These are phyloP conservation scores for Halcyon smyrnensis DNA, from an alignment of 2,797 vertebrate species.

Conservation along the genomic window DNA sequence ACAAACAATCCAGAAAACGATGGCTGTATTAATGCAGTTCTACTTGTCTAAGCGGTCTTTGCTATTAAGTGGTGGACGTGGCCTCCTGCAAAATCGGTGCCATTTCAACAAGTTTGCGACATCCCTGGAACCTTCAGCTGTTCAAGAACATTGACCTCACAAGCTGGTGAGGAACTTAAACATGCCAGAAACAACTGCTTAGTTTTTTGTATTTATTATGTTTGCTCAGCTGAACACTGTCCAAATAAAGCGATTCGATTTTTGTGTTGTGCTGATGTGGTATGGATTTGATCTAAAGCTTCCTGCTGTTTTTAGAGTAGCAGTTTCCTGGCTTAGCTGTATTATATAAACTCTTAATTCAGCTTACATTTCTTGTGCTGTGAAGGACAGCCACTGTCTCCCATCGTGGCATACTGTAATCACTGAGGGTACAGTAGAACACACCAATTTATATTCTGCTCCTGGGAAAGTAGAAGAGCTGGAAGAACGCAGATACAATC, in stretches of 20 bases:
- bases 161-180: background rate
- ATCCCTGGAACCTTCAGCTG: background rate
- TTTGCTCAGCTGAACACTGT: background rate
- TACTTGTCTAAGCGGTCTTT: constrained; percentile 84
- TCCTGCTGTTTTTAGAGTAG: background rate
- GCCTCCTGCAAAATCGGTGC: background rate
- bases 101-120: background rate
- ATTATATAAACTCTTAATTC: background rate
- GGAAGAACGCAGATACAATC: background rate
- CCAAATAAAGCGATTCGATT: constrained; percentile 54
- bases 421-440: background rate
- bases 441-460: background rate
- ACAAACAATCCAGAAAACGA: constrained; percentile 99
- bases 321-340: background rate
- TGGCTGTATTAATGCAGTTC: constrained; percentile 95
- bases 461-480: background rate
- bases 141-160: background rate
- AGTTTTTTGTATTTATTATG: background rate
- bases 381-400: background rate
- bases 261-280: background rate
- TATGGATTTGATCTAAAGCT: background rate
- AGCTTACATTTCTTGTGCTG: background rate
- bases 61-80: background rate
- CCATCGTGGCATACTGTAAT: background rate
- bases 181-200: background rate